Percentiles rank a stretch among this genome's conserved stretches.
phyloP scores from a whole-genome alignment of 2,113 vertebrate species.

The Neogale vison region DNA sequence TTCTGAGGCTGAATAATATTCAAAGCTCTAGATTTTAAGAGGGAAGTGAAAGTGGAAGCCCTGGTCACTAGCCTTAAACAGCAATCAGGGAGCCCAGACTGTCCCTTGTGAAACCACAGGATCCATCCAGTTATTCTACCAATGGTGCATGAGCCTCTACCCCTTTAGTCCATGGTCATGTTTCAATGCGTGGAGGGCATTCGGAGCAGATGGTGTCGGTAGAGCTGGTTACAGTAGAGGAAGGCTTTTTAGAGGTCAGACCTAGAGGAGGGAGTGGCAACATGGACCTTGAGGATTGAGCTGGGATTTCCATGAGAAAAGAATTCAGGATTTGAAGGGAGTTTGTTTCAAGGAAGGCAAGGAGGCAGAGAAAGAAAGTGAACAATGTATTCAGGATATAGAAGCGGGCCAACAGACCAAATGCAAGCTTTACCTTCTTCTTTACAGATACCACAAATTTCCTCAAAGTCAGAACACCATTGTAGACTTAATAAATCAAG shows the following conservation, averaged over 20 bases:
- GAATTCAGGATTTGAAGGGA: not conserved
- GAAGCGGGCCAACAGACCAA: not conserved
- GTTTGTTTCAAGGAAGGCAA: not conserved
- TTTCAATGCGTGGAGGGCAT: not conserved
- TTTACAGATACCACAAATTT: not conserved
- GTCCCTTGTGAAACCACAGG: not conserved
- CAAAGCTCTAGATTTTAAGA: not conserved
- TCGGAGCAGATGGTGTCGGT: not conserved
- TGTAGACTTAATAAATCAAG: not conserved
- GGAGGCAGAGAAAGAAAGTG: not conserved
- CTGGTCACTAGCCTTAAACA: not conserved
- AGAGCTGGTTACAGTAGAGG: not conserved
- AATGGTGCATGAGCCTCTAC: not conserved
- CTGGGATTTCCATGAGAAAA: not conserved
- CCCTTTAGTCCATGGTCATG: not conserved
- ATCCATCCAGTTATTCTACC: not conserved
- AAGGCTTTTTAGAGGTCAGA: not conserved
- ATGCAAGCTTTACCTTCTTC: not conserved
- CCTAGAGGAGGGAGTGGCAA: not conserved
- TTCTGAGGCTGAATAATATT: no score
- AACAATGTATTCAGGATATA: not conserved
- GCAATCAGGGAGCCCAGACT: not conserved
- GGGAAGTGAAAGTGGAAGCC: not conserved
- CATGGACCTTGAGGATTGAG: not conserved
- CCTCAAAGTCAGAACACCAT: not conserved